Conservation (phyloP, 2,888 invertebrate genomes). For the Tortrix viridana region DNA sequence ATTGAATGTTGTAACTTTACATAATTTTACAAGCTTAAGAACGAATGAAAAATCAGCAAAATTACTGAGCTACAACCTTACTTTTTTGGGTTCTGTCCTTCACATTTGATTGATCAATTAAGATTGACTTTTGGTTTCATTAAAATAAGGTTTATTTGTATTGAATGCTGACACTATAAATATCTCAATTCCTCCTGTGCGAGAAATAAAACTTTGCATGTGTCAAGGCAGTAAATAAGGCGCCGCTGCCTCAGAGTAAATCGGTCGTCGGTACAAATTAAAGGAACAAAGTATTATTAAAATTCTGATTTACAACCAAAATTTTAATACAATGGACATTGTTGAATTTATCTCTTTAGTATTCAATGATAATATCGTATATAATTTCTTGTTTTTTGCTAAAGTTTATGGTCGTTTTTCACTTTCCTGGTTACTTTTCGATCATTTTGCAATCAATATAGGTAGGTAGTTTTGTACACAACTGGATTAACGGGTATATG, state of each 20-base stretch:
- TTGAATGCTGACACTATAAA: slow-evolving; percentile 26
- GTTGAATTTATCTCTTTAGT: slow-evolving; percentile 60
- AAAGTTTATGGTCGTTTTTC: slow-evolving; percentile 29
- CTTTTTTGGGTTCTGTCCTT: slow-evolving; percentile 5
- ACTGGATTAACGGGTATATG: no score
- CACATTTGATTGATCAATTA: slow-evolving; percentile 26
- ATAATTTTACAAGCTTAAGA: no score
- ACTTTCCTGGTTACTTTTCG: slow-evolving; percentile 8
- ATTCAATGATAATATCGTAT: slow-evolving; percentile 61
- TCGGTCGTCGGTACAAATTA: slow-evolving; percentile 65
- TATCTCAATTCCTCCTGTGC: slow-evolving; percentile 30
- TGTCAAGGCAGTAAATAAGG: slow-evolving; percentile 54
- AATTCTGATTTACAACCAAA: slow-evolving; percentile 68
- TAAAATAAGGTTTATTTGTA: slow-evolving; percentile 13
- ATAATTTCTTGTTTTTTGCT: slow-evolving; percentile 39
- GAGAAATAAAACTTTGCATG: slow-evolving; percentile 37
- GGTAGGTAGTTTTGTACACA: no score
- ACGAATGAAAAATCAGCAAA: no score
- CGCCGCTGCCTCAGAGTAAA: slow-evolving; percentile 58
- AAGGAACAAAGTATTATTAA: slow-evolving; percentile 59
- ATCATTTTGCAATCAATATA: background rate
- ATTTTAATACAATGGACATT: slow-evolving; percentile 72
- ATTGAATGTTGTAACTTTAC: no score
- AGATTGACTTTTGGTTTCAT: slow-evolving; percentile 18
- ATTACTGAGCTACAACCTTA: slow-evolving; percentile 10